These are phyloP conservation scores for Drosophila villosipedis DNA, from an alignment of 2,888 invertebrate species.

Conservation along the genomic window DNA sequence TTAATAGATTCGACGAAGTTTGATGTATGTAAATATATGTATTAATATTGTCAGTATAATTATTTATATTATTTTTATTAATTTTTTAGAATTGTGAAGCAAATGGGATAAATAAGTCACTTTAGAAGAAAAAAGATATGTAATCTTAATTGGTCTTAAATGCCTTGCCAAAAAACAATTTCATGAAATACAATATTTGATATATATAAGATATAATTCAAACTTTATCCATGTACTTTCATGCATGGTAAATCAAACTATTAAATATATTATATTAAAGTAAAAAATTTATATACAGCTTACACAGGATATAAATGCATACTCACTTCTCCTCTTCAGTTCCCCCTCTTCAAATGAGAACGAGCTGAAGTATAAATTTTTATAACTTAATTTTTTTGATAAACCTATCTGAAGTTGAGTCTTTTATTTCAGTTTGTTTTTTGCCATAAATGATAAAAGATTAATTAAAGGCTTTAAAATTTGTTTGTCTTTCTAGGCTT, in stretches of 20 bases:
- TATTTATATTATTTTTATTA: no score
- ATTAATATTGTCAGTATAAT: not conserved
- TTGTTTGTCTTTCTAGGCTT: not conserved
- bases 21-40: not conserved
- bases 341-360: not conserved
- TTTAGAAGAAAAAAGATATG: no score
- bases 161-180: no score
- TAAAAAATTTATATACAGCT: not conserved
- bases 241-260: not conserved
- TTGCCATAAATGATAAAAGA: no score
- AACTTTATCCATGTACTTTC: not conserved
- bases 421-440: no score
- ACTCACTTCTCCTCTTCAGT: not conserved
- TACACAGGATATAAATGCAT: not conserved
- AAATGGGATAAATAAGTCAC: not conserved
- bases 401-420: no score
- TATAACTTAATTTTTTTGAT: no score
- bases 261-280: not conserved
- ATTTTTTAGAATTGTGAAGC: rapidly evolving
- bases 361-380: no score
- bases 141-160: no score
- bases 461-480: no score
- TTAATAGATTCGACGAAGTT: not conserved
- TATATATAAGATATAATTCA: not conserved
- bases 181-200: not conserved